A percentile compares a stretch with the other conserved stretches of the same genome.
Evolutionary conservation across 2,888 invertebrate species (phyloP).

Genomic region (Lithodes maja): DNA sequence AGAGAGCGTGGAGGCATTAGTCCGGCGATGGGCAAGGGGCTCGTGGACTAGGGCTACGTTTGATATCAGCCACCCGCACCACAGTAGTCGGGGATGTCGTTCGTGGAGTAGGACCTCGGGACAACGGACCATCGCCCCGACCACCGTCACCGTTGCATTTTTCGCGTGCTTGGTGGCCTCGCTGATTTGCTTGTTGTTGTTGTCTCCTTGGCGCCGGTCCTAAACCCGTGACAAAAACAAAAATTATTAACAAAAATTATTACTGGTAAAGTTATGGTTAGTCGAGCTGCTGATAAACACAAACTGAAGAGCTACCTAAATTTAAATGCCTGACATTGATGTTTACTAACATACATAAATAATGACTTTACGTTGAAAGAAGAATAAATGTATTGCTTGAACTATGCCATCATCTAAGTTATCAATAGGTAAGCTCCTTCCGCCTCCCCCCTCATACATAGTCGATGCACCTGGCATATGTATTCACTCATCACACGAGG

Average conservation of each 20-base stretch:
- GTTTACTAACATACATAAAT: too few relatives aligned
- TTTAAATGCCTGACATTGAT: too few relatives aligned
- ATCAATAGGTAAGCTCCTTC: not conserved
- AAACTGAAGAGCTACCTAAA: too few relatives aligned
- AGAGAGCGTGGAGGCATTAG: constrained; percentile 29
- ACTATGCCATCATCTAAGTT: not conserved
- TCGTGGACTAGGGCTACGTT: constrained; percentile 55
- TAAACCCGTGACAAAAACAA: constrained; percentile 45
- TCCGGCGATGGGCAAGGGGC: constrained; percentile 53
- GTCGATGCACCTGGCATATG: too few relatives aligned
- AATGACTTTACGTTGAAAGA: too few relatives aligned
- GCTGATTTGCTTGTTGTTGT: not conserved
- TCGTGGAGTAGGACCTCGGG: constrained; percentile 38
- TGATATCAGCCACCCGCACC: constrained; percentile 50
- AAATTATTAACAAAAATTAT: constrained; percentile 31
- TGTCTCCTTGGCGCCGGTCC: constrained; percentile 61
- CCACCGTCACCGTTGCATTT: constrained; percentile 51
- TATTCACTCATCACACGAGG: too few relatives aligned
- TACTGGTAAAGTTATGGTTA: constrained; percentile 28
- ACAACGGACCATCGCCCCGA: constrained; percentile 6
- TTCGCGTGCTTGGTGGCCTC: constrained; percentile 32
- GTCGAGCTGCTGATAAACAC: not conserved
- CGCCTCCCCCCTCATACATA: too few relatives aligned
- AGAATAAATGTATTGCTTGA: not conserved
- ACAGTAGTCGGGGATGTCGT: constrained; percentile 43